Conservation (phyloP, 1,140 invertebrate species). For the Conus ventricosus region DNA sequence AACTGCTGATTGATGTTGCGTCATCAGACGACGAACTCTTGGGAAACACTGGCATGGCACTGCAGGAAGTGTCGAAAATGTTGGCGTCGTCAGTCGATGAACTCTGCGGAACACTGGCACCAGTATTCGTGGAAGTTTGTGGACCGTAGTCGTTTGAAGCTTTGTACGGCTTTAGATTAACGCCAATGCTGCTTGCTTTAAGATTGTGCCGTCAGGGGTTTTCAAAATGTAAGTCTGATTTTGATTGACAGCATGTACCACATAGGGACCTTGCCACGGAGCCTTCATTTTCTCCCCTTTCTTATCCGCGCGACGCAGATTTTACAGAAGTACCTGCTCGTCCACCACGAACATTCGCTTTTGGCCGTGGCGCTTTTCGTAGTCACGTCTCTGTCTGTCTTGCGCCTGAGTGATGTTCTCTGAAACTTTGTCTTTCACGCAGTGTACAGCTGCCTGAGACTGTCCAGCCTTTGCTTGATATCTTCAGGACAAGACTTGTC, state of each 20-base stretch:
- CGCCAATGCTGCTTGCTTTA: constrained; percentile 15
- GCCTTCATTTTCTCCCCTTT: constrained; percentile 23
- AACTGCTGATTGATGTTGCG: too few species aligned
- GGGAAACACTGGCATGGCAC: too few species aligned
- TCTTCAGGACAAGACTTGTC: background rate
- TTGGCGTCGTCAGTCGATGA: too few species aligned
- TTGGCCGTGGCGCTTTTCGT: background rate
- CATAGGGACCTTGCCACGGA: constrained; percentile 20
- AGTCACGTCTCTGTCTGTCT: background rate
- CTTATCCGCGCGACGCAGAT: constrained; percentile 23
- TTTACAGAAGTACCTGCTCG: constrained; percentile 20
- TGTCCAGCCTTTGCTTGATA: background rate
- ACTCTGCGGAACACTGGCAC: too few species aligned
- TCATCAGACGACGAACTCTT: too few species aligned
- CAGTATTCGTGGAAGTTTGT: too few species aligned
- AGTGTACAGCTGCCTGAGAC: constrained; percentile 9
- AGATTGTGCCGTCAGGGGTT: constrained; percentile 17
- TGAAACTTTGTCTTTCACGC: constrained; percentile 9
- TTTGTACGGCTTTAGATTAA: constrained; percentile 17
- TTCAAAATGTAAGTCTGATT: constrained; percentile 20
- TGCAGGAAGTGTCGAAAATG: too few species aligned
- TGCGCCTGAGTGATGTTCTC: constrained; percentile 17
- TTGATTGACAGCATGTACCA: constrained; percentile 19
- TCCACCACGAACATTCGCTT: background rate
- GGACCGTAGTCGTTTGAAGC: constrained; percentile 17